These are phyloP conservation scores for Teinopalpus imperialis DNA, from an alignment of 2,888 invertebrate genomes.

Conservation along the genomic window DNA sequence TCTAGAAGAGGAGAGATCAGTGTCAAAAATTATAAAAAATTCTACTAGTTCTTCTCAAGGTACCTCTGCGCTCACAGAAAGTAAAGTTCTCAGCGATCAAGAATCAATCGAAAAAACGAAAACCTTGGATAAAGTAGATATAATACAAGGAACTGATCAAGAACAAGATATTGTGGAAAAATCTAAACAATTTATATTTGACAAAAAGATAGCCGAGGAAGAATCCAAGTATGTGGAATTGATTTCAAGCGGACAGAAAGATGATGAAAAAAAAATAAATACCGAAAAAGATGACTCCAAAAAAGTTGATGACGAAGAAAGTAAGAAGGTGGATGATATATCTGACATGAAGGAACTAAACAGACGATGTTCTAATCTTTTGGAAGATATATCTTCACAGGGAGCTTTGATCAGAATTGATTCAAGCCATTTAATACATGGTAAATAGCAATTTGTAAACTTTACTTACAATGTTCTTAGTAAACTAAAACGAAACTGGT, in stretches of 20 bases:
- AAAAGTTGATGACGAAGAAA: slow-evolving; percentile 32
- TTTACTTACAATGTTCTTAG: too few species aligned
- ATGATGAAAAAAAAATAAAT: slow-evolving; percentile 46
- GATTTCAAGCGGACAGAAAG: slow-evolving; percentile 6
- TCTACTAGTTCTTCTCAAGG: slow-evolving; percentile 69
- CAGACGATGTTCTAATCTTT: slow-evolving; percentile 73
- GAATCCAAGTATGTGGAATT: background rate
- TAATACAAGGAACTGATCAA: slow-evolving; percentile 49
- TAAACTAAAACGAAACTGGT: too few species aligned
- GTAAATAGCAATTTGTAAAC: too few species aligned
- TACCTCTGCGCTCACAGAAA: slow-evolving; percentile 68
- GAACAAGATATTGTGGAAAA: slow-evolving; percentile 54
- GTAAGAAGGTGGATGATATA: slow-evolving; percentile 46
- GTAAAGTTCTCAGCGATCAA: slow-evolving; percentile 63
- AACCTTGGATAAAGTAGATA: slow-evolving; percentile 41
- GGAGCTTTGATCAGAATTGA: slow-evolving; percentile 75
- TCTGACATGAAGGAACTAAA: slow-evolving; percentile 75
- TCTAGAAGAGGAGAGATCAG: slow-evolving; percentile 64
- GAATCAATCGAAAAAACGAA: slow-evolving; percentile 55
- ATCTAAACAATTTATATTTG: slow-evolving; percentile 44
- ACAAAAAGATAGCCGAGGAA: background rate
- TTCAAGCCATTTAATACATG: slow-evolving; percentile 72
- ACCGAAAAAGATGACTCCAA: slow-evolving; percentile 32
- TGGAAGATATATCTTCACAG: slow-evolving; percentile 74
- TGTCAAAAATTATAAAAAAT: slow-evolving; percentile 54